Percentiles rank a stretch among this genome's conserved stretches.
Evolutionary conservation across 2,797 vertebrate species (phyloP).

Genomic region (Natrix natrix): DNA sequence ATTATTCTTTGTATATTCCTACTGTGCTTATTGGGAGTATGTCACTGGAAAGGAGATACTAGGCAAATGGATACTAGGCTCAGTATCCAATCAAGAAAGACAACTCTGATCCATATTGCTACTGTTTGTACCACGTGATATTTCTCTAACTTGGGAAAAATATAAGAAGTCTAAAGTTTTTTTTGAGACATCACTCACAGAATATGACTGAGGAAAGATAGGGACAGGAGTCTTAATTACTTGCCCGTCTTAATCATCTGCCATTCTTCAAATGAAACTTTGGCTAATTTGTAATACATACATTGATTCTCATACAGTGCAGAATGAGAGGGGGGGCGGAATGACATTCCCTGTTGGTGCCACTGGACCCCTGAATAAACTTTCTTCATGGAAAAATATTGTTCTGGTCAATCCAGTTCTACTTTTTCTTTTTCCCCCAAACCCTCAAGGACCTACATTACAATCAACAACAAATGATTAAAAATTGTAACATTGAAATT

Average conservation of each 20-base stretch:
- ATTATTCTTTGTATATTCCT: neutral
- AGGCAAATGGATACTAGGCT: neutral
- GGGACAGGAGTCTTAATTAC: neutral
- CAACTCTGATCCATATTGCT: neutral
- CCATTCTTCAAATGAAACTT: neutral
- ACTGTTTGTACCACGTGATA: neutral
- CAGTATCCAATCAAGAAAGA: neutral
- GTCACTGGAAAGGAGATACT: neutral
- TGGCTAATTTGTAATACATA: neutral
- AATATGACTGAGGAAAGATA: neutral
- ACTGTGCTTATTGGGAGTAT: neutral
- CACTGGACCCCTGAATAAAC: neutral
- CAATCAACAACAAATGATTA: neutral
- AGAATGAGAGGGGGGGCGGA: neutral
- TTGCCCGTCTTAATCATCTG: neutral
- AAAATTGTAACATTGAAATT: conserved; percentile 31
- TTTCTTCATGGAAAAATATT: neutral
- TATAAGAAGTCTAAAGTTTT: neutral
- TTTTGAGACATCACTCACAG: neutral
- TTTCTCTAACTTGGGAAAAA: neutral
- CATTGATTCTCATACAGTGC: neutral
- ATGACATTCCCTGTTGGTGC: neutral
- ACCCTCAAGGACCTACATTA: neutral
- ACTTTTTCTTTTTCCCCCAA: neutral
- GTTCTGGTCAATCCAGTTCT: neutral